Evolutionary conservation across 92 coral and sea anemone species (phyloP).

Genomic region (Phymanthus crucifer): DNA sequence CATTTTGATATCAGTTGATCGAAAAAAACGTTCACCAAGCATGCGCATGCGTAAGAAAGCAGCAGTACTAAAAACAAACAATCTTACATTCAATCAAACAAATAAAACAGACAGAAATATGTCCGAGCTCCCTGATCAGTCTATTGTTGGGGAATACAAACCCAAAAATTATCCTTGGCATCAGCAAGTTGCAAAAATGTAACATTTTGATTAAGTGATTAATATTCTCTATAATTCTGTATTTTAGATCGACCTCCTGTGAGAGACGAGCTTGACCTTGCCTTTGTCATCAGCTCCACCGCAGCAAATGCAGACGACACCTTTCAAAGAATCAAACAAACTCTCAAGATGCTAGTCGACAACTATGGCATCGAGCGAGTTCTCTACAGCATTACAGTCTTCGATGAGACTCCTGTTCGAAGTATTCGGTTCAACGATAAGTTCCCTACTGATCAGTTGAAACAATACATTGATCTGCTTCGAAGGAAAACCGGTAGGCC

Average conservation of each 20-base stretch:
- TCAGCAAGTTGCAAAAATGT: too few relatives aligned
- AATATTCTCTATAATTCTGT: too few relatives aligned
- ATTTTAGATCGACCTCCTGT: slow-evolving; percentile 21
- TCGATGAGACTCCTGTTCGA: slow-evolving; percentile 50
- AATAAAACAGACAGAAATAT: too few relatives aligned
- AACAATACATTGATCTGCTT: slow-evolving; percentile 31
- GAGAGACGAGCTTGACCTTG: slow-evolving; percentile 66
- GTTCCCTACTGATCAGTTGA: slow-evolving; percentile 35
- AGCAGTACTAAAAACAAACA: too few relatives aligned
- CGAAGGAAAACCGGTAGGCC: slow-evolving; percentile 49
- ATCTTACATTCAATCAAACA: too few relatives aligned
- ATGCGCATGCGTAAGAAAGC: too few relatives aligned
- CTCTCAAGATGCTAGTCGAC: slow-evolving; percentile 61
- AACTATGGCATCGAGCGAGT: slow-evolving; percentile 61
- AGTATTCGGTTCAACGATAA: slow-evolving; percentile 47
- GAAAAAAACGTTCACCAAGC: too few relatives aligned
- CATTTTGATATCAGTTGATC: too few relatives aligned
- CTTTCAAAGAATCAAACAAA: slow-evolving; percentile 73
- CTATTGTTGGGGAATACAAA: too few relatives aligned
- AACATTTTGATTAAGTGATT: too few relatives aligned
- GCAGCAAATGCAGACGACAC: slow-evolving; percentile 50
- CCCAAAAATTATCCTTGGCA: too few relatives aligned
- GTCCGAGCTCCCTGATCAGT: too few relatives aligned
- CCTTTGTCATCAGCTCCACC: slow-evolving; percentile 76
- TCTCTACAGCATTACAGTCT: slow-evolving; percentile 67